These are phyloP conservation scores for Athrips mouffetella DNA, from an alignment of 2,888 invertebrate species.

Conservation along the genomic window DNA sequence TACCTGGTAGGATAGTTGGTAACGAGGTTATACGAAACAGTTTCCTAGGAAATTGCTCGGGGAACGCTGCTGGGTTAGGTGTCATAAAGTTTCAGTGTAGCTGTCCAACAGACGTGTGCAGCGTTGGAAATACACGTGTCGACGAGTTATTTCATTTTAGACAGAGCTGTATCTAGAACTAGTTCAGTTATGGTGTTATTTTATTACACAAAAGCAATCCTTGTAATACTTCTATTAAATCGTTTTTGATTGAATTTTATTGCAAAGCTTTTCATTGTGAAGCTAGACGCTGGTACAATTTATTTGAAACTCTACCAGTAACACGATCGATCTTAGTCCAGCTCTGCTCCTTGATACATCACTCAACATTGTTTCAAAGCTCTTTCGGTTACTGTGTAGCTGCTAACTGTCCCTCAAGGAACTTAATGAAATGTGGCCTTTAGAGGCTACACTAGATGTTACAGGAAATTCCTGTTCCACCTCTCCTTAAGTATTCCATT, in stretches of 20 bases:
- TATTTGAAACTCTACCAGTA: no score
- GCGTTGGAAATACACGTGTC: constrained; percentile 56
- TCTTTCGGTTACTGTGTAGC: constrained; percentile 30
- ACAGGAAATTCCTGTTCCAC: constrained; percentile 1
- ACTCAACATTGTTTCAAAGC: constrained; percentile 43
- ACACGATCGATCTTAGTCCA: not conserved
- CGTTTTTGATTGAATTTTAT: no score
- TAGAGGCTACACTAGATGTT: constrained; percentile 2
- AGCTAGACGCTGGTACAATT: no score
- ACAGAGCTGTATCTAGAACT: constrained; percentile 14
- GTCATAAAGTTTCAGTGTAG: constrained; percentile 68
- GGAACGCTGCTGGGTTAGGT: constrained; percentile 63
- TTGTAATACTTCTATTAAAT: not conserved
- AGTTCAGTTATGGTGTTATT: not conserved
- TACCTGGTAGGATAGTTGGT: constrained; percentile 57
- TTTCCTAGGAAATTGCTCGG: constrained; percentile 64
- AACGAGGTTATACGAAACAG: constrained; percentile 70
- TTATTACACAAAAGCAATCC: not conserved
- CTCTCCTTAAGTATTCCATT: not conserved
- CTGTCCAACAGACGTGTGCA: constrained; percentile 60
- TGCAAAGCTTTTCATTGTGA: no score
- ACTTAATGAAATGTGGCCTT: constrained; percentile 16
- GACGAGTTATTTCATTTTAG: constrained; percentile 49
- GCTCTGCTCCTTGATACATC: constrained; percentile 2
- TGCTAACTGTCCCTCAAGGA: constrained; percentile 13